phyloP scores from a whole-genome alignment of 2,888 invertebrate species.

The Yponomeuta cagnagella region DNA sequence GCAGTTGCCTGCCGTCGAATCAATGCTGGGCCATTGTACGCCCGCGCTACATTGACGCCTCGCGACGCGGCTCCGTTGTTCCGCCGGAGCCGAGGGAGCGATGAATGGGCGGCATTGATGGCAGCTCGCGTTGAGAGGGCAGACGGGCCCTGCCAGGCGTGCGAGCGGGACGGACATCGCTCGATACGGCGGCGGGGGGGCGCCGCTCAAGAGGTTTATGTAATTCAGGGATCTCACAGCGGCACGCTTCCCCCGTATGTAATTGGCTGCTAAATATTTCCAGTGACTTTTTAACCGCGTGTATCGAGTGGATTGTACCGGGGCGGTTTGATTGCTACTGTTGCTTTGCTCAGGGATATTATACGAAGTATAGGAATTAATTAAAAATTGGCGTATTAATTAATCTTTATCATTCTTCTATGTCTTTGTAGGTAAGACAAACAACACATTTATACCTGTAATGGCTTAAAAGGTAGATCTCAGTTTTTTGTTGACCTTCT shows the following conservation, averaged over 20 bases:
- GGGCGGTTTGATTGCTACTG: background rate
- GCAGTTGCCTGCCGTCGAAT: background rate
- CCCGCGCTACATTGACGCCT: slow-evolving; percentile 31
- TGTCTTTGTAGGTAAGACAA: no score
- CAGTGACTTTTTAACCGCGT: slow-evolving; percentile 7
- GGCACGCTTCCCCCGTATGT: slow-evolving; percentile 20
- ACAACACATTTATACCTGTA: no score
- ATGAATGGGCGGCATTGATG: slow-evolving; percentile 33
- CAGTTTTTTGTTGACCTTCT: no score
- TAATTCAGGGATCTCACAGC: slow-evolving; percentile 34
- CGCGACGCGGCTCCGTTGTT: slow-evolving; percentile 30
- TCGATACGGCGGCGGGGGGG: slow-evolving; percentile 47
- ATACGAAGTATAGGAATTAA: no score
- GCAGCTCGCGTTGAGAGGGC: slow-evolving; percentile 18
- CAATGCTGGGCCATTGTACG: slow-evolving; percentile 24
- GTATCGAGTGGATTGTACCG: background rate
- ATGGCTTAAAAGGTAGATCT: no score
- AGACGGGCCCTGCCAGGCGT: slow-evolving; percentile 27
- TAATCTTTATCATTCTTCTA: no score
- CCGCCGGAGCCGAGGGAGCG: slow-evolving; percentile 30
- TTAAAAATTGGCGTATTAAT: no score
- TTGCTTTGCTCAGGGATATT: no score
- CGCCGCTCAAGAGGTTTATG: slow-evolving; percentile 22
- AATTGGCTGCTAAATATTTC: slow-evolving; percentile 18
- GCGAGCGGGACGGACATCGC: slow-evolving; percentile 39